Evolutionary conservation across 1,140 invertebrate species (phyloP), one percentile per base, ranked within the genome.

Genomic region (Dryas iulia): DNA sequence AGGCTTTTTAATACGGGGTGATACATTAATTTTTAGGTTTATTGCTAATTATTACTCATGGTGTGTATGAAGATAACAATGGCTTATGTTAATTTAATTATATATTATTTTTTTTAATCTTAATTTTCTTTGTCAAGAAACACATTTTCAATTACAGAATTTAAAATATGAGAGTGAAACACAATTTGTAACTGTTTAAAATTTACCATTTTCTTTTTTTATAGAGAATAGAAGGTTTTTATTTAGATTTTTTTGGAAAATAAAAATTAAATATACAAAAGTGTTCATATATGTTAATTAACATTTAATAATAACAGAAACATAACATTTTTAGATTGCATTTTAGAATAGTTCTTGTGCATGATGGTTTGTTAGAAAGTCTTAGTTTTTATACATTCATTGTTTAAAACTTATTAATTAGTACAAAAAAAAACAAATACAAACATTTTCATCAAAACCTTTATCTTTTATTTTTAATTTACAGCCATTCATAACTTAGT

Each of bases 381-480:
- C 73, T 82, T 86, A 82, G 75, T 81, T 87, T 87, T 86, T 89
- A 86, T 87, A 89, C 73, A 71, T 79, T 71, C 69, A 79, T 82
- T 83, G 77, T 75, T 86, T 85, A 78, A 83, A 84, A 71, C 83
- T 76, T 79, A 81, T 78, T 83, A 82, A 72, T 81, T 47, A 47
- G 39, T 47, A 47, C 39, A 84, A 84, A 83, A 84, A 67, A 71
- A 79, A 86, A 82, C 83, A 86, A 84, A 84, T 81, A 70, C 61
- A 70, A 60, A 21, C 39, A 64, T 54, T 65, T 65, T 69, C 47
- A 25, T 47, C 25, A 52, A 53, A 52, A 28, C 2, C 23, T 18
- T 18, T 24, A 11, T 47, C 2, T 61, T 61, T 61, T 61, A 61
- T 61, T 61, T 53, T 18, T 23, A 18, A 21, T 47, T 47, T 18